Evolutionary conservation across 1,140 invertebrate genomes (phyloP).

Genomic region (Tetramorium alpestre): DNA sequence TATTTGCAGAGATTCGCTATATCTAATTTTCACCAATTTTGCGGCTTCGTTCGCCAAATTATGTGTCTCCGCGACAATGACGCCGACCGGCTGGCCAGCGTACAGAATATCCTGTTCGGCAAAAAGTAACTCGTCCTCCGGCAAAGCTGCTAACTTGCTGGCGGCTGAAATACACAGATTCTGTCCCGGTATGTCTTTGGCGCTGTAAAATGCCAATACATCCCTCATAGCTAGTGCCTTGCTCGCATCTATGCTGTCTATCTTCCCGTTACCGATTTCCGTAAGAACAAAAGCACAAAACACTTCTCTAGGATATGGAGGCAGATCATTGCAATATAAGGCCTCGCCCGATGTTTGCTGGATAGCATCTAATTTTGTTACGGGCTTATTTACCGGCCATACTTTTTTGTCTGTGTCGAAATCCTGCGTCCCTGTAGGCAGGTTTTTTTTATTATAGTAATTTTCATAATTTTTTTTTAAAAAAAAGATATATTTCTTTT

Average conservation of each 20-base stretch:
- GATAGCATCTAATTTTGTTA: slow-evolving; percentile 91
- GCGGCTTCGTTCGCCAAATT: slow-evolving; percentile 88
- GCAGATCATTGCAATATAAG: slow-evolving; percentile 89
- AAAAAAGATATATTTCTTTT: no score
- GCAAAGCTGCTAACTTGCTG: slow-evolving; percentile 60
- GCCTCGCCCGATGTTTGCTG: slow-evolving; percentile 92
- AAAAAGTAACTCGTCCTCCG: slow-evolving; percentile 83
- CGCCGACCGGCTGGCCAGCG: slow-evolving; percentile 91
- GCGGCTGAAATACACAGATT: slow-evolving; percentile 86
- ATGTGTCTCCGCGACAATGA: slow-evolving; percentile 89
- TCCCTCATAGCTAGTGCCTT: slow-evolving; percentile 89
- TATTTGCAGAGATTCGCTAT: slow-evolving; percentile 82
- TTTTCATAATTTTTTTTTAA: not conserved
- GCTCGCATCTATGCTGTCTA: slow-evolving; percentile 86
- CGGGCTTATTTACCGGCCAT: slow-evolving; percentile 92
- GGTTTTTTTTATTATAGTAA: not conserved
- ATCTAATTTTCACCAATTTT: slow-evolving; percentile 89
- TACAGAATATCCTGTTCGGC: slow-evolving; percentile 86
- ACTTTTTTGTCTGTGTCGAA: slow-evolving; percentile 91
- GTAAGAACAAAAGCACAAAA: slow-evolving; percentile 89
- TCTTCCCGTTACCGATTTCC: slow-evolving; percentile 85
- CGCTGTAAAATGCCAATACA: slow-evolving; percentile 90
- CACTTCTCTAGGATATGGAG: slow-evolving; percentile 86
- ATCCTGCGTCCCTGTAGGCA: slow-evolving; percentile 88
- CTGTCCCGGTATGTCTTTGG: slow-evolving; percentile 91